These are phyloP conservation scores for Pristionchus exspectatus DNA, from an alignment of 2,888 invertebrate genomes.

Conservation along the genomic window DNA sequence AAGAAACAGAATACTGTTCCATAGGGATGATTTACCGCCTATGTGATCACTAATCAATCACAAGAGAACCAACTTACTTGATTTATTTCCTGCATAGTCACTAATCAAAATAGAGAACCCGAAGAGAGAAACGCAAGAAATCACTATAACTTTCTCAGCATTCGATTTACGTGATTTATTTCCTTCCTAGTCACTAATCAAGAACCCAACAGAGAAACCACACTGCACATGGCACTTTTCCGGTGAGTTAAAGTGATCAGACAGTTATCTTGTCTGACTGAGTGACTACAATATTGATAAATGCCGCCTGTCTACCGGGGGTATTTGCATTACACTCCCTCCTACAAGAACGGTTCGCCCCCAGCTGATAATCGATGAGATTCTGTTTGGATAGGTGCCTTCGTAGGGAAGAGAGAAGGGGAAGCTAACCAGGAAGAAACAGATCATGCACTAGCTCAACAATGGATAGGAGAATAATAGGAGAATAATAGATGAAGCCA, in stretches of 20 bases:
- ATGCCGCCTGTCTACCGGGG: neutral
- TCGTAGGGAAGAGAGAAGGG: constrained; percentile 9
- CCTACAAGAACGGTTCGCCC: constrained; percentile 1
- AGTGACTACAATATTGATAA: neutral
- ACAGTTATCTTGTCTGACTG: neutral
- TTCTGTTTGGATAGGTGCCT: constrained; percentile 54
- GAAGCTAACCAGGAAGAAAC: constrained; percentile 48
- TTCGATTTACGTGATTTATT: too few species aligned
- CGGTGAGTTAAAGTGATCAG: neutral
- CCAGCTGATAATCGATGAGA: constrained; percentile 53
- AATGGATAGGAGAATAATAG: neutral
- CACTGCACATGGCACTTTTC: too few species aligned
- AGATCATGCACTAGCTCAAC: constrained; percentile 23
- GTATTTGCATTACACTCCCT: constrained; percentile 39
- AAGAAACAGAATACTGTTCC: too few species aligned
- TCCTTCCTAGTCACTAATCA: neutral
- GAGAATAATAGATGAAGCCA: neutral
- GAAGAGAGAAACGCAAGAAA: too few species aligned
- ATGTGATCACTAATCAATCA: too few species aligned
- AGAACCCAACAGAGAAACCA: neutral
- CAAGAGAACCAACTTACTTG: neutral
- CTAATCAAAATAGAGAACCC: too few species aligned
- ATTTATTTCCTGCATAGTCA: too few species aligned
- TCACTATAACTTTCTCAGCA: too few species aligned
- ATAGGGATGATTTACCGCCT: too few species aligned